Percentiles rank a stretch among this genome's conserved stretches.
Conservation (phyloP, 2,113 vertebrate species). For the Pycnonotus jocosus region DNA sequence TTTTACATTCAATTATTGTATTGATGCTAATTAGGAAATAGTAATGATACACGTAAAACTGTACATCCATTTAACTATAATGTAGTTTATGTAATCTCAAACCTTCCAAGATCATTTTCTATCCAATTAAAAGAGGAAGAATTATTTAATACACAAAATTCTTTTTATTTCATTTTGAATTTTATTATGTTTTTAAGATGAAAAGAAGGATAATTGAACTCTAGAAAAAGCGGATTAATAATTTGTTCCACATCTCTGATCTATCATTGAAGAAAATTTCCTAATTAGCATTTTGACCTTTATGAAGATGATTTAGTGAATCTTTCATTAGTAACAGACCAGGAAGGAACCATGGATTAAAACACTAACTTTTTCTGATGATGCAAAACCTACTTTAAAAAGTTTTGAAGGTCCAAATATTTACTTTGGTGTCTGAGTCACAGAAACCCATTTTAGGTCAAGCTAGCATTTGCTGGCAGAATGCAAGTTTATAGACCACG, state of each 20-base stretch:
- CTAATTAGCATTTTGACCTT: slow-evolving; percentile 71
- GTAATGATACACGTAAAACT: background rate
- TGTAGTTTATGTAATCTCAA: background rate
- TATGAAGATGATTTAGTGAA: slow-evolving; percentile 61
- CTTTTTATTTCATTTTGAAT: background rate
- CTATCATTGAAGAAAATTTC: slow-evolving; percentile 50
- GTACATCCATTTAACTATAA: background rate
- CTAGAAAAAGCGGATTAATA: slow-evolving; percentile 43
- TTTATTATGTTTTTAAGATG: slow-evolving; percentile 6
- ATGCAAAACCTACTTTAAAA: background rate
- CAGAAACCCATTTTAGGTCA: background rate
- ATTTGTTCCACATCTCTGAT: slow-evolving; percentile 46
- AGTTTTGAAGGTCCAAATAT: background rate
- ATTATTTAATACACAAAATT: background rate
- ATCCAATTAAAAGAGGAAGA: background rate
- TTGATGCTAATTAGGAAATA: background rate
- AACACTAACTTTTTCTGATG: background rate
- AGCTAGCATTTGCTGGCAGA: background rate
- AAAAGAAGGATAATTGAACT: background rate
- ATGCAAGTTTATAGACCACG: background rate
- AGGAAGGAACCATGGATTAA: background rate
- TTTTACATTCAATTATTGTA: background rate
- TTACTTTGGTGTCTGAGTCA: background rate
- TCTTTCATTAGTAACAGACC: slow-evolving; percentile 50
- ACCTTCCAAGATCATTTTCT: background rate